phyloP scores from a whole-genome alignment of 1,140 invertebrate species.

The Heliconius hermathena region DNA sequence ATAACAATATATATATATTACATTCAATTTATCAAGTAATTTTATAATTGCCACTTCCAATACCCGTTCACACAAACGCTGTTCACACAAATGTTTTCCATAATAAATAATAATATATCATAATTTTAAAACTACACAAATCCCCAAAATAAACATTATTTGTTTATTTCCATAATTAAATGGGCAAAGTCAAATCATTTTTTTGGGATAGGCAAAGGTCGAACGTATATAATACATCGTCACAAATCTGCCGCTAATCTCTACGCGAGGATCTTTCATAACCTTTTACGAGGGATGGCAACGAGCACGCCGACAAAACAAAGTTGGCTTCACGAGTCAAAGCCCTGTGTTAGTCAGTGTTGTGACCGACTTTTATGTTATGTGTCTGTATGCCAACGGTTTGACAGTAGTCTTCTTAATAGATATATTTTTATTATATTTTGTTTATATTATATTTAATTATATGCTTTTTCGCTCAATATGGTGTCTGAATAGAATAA shows the following conservation, averaged over 20 bases:
- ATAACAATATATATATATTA: too few relatives aligned
- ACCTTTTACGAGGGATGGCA: constrained; percentile 56
- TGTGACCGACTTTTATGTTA: constrained; percentile 3
- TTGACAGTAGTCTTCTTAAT: not conserved
- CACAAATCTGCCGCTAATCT: constrained; percentile 4
- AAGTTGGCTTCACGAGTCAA: constrained; percentile 18
- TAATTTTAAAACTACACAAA: not conserved
- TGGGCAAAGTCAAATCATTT: not conserved
- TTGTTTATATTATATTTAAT: too few relatives aligned
- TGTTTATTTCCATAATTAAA: not conserved
- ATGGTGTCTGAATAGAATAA: too few relatives aligned
- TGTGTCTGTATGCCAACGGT: not conserved
- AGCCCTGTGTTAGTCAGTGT: not conserved
- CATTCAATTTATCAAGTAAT: too few relatives aligned
- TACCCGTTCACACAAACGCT: not conserved
- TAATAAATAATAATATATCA: not conserved
- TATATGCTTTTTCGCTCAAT: too few relatives aligned
- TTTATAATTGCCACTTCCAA: not conserved
- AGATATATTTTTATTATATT: too few relatives aligned
- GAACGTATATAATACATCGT: not conserved
- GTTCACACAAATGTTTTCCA: not conserved
- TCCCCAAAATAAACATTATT: not conserved
- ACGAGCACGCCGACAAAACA: constrained; percentile 46
- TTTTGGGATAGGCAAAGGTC: constrained; percentile 12
- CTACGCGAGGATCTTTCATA: constrained; percentile 52